Base-by-base conservation (phyloP, 2,113 vertebrate genomes). In the Tylochromis polylepis region DNA sequence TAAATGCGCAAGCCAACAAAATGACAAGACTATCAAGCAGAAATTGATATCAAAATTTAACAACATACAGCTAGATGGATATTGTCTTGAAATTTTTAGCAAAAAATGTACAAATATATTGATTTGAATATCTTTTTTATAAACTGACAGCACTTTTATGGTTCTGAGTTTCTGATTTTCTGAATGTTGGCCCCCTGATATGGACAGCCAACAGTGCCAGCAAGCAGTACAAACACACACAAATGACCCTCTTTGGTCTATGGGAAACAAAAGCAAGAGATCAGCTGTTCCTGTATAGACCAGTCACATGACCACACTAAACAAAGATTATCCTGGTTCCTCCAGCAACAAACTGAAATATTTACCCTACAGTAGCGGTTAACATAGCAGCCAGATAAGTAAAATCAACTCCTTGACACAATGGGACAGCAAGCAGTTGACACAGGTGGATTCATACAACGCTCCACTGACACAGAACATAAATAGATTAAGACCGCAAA, bases 281-380 rank as follows among this genome's bases (percentile, higher is more conserved):
- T 93, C 92, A 94, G 91, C 92, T 94, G 94, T 57, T 89, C 27
- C 29, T 87, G 82, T 89, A 29, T 24, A 22, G 80, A 56, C 82
- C 15, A 20, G 82, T 84, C 93, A 91, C 83, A 77, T 88, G 90
- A 93, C 86, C 57, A 31, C 70, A 67, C 85, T 82, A 82, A 85
- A 91, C 90, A 94, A 94, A 91, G 91, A 91, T 87, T 91, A 86
- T 43, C 41, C 79, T 38, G 41, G 95, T 95, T 92, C 57, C 91
- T 91, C 15, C 8, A 55, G 93, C 62, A 85, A 95, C 91, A 56
- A 81, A 87, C 31, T 36, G 14, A 93, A 94, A 94, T 88, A 89
- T 91, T 92, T 89, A 86, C 89, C 85, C 83, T 59, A 82, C 83
- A 82, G 51, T 84, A 70, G 78, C 31, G 43, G 41, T 53, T 84